Evolutionary conservation across 2,113 vertebrate species (phyloP).

Genomic region (Cnemophilus loriae): DNA sequence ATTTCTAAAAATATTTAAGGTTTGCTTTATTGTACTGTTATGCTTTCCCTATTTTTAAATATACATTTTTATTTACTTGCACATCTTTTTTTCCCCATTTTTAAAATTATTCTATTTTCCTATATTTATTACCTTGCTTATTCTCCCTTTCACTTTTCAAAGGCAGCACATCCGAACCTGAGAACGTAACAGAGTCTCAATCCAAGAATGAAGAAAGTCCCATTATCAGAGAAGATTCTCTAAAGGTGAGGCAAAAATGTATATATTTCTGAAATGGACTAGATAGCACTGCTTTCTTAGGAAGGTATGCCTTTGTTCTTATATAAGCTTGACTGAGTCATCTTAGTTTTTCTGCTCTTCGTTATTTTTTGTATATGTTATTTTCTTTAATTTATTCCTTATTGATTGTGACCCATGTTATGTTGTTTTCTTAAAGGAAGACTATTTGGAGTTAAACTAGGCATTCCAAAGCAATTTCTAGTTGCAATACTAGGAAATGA

Average conservation of each 20-base stretch:
- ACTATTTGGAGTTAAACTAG: neutral
- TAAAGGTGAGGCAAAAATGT: constrained; percentile 72
- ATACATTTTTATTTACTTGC: neutral
- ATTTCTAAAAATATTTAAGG: neutral
- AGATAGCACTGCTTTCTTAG: neutral
- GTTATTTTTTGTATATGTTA: neutral
- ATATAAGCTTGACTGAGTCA: neutral
- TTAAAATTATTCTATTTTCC: neutral
- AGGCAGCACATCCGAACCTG: neutral
- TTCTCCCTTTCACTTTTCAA: constrained; percentile 10
- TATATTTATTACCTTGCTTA: neutral
- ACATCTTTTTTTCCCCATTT: neutral
- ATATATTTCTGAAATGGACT: neutral
- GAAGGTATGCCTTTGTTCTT: neutral
- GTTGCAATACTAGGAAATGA: neutral
- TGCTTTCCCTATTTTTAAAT: neutral
- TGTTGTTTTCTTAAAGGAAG: neutral
- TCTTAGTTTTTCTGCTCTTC: neutral
- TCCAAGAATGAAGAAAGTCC: neutral
- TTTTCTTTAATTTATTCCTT: neutral
- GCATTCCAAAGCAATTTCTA: neutral
- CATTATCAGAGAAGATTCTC: constrained; percentile 74
- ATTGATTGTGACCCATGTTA: neutral
- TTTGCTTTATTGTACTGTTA: neutral
- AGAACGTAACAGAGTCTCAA: neutral